Conservation (phyloP, 1,140 invertebrate genomes). For the Chrysopa pallens region DNA sequence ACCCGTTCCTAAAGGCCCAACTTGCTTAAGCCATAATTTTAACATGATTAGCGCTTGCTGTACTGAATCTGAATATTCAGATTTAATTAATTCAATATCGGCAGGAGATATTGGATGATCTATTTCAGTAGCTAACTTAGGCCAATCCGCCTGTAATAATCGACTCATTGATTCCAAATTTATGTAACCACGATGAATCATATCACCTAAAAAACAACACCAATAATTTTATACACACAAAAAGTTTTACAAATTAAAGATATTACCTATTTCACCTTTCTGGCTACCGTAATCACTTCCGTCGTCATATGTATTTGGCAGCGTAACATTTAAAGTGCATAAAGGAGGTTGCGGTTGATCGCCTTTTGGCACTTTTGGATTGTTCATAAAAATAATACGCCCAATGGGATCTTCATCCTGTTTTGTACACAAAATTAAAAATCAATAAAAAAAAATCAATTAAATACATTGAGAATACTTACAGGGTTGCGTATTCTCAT, state of each 20-base stretch:
- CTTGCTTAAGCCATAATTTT: conserved; percentile 43
- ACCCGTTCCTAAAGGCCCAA: conserved; percentile 45
- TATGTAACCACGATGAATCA: conserved; percentile 57
- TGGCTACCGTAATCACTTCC: no score
- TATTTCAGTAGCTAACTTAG: conserved; percentile 44
- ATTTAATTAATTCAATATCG: conserved; percentile 53
- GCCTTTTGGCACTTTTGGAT: conserved; percentile 69
- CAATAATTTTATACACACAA: conserved; percentile 1
- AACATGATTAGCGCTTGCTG: conserved; percentile 62
- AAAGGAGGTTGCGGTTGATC: conserved; percentile 72
- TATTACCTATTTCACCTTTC: no score
- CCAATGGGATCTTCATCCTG: conserved; percentile 61
- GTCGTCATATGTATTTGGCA: conserved; percentile 38
- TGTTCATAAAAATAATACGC: conserved; percentile 86
- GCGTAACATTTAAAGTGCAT: conserved; percentile 75
- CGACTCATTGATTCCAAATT: conserved; percentile 62
- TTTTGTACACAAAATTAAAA: background rate
- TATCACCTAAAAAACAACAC: conserved; percentile 25
- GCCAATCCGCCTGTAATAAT: conserved; percentile 58
- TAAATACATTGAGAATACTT: conserved; percentile 4
- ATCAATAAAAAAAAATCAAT: background rate
- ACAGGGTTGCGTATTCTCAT: conserved; percentile 65
- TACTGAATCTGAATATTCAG: conserved; percentile 47
- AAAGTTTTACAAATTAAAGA: background rate
- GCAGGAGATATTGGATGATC: conserved; percentile 38